Evolutionary conservation across 2,797 vertebrate species (phyloP).

Genomic region (Okamejei kenojei): DNA sequence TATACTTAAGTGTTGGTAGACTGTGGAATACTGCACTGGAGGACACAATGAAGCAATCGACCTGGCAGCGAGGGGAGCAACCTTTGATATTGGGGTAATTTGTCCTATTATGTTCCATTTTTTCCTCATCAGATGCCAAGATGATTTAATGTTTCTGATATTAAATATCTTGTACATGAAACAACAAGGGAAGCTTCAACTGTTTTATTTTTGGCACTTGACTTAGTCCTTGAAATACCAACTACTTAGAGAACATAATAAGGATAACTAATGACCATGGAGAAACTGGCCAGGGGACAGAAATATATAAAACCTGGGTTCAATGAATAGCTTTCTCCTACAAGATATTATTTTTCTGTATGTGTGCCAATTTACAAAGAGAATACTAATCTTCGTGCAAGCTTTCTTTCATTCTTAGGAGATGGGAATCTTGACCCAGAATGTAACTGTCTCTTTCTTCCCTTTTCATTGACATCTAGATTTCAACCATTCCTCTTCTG

Average conservation of each 20-base stretch:
- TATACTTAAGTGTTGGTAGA: too few species aligned
- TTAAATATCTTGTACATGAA: too few species aligned
- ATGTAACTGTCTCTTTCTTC: not conserved
- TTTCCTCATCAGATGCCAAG: too few species aligned
- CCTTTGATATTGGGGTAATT: too few species aligned
- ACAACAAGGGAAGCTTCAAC: not conserved
- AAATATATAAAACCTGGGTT: not conserved
- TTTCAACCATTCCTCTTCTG: not conserved
- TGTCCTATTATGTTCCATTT: too few species aligned
- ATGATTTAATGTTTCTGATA: too few species aligned
- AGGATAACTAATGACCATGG: not conserved
- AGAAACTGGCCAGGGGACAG: not conserved
- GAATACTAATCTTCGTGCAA: not conserved
- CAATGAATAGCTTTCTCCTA: not conserved
- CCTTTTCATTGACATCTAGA: not conserved
- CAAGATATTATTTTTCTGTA: not conserved
- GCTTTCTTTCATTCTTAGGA: not conserved
- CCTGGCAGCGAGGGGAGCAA: too few species aligned
- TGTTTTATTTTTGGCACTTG: not conserved
- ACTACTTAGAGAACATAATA: not conserved
- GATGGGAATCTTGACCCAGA: not conserved
- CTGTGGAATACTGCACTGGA: too few species aligned
- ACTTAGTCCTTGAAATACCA: not conserved
- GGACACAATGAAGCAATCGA: too few species aligned
- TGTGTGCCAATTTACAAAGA: not conserved